phyloP scores from a whole-genome alignment of 2,888 invertebrate genomes.

The Coremacera marginata region DNA sequence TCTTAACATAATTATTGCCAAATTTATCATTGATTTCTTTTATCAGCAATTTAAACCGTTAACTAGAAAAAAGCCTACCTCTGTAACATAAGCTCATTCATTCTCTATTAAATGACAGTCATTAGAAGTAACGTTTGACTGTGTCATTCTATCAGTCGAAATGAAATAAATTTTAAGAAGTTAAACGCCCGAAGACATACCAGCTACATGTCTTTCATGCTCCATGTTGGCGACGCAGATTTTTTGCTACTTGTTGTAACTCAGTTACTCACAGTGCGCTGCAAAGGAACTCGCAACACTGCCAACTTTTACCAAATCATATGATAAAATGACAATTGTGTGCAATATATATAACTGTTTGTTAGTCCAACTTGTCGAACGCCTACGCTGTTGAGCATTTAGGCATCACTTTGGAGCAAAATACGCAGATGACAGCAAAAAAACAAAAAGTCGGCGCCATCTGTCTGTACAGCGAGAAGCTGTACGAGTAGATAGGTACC shows the following conservation, averaged over 20 bases:
- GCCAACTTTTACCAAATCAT: neutral
- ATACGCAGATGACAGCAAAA: constrained; percentile 9
- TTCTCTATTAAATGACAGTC: neutral
- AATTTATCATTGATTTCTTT: constrained; percentile 8
- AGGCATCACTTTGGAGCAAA: neutral
- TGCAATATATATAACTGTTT: neutral
- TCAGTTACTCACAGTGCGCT: neutral
- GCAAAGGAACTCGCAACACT: neutral
- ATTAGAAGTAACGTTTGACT: neutral
- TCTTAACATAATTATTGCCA: too few species aligned
- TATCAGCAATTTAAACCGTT: neutral
- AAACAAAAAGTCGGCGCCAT: neutral
- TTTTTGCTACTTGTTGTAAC: neutral
- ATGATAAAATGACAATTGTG: neutral
- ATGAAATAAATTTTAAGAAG: constrained; percentile 1
- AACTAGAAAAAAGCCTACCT: neutral
- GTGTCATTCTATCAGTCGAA: neutral
- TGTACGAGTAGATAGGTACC: neutral
- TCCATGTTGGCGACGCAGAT: neutral
- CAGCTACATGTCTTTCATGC: neutral
- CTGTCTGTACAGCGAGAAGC: neutral
- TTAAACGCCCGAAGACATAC: neutral
- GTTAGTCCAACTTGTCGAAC: neutral
- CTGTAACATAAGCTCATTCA: neutral
- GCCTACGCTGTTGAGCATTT: neutral